Percentiles rank a stretch among this genome's conserved stretches.
Evolutionary conservation across 1,140 invertebrate species (phyloP).

Genomic region (Drosophila orosa): DNA sequence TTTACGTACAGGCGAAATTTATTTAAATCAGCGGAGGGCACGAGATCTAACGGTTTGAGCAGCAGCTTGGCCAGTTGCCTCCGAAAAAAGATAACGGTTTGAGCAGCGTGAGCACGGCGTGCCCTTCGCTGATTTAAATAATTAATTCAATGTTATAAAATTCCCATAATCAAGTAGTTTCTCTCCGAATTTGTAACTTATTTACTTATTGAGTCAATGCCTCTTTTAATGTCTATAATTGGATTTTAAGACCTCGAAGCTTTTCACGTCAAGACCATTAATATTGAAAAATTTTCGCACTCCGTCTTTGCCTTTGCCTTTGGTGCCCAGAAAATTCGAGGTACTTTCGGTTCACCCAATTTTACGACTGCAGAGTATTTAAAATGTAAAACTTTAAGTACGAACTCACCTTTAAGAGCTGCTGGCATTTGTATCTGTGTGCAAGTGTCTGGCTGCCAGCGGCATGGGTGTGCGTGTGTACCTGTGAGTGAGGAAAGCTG

Average conservation of each 20-base stretch:
- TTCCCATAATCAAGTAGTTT: neutral
- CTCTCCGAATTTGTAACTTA: neutral
- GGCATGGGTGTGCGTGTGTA: slow-evolving; percentile 28
- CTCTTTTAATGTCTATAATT: neutral
- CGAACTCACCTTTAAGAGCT: slow-evolving; percentile 72
- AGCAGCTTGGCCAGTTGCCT: too few species aligned
- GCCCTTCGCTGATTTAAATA: too few species aligned
- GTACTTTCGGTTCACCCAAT: slow-evolving; percentile 48
- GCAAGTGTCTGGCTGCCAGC: slow-evolving; percentile 32
- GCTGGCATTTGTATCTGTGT: slow-evolving; percentile 38
- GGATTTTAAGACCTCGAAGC: neutral
- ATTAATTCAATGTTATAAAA: neutral
- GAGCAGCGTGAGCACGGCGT: too few species aligned
- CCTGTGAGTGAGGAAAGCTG: slow-evolving; percentile 35
- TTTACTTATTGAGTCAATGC: neutral
- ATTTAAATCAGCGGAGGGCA: too few species aligned
- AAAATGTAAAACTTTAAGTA: slow-evolving; percentile 63
- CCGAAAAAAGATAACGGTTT: too few species aligned
- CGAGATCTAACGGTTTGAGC: too few species aligned
- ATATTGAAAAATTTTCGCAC: slow-evolving; percentile 18
- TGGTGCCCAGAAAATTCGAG: slow-evolving; percentile 12
- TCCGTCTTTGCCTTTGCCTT: neutral
- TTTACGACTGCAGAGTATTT: slow-evolving; percentile 65
- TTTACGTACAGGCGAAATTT: too few species aligned
- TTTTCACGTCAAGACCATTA: neutral